phyloP scores from a whole-genome alignment of 2,113 vertebrate species.

The Elachura formosa region DNA sequence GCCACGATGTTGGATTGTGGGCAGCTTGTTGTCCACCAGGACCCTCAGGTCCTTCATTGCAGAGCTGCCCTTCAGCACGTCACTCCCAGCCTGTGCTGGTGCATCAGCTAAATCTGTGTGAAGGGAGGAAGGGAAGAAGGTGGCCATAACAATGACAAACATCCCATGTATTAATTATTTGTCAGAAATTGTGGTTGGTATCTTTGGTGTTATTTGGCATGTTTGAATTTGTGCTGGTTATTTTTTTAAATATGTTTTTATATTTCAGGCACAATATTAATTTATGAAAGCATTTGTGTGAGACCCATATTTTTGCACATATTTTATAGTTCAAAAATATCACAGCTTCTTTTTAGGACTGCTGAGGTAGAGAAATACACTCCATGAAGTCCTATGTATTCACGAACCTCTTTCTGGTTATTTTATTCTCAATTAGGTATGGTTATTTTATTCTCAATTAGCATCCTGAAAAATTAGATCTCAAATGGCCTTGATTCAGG shows the following conservation, averaged over 20 bases:
- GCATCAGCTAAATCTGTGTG: not conserved
- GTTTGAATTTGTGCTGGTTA: not conserved
- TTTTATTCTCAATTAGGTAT: not conserved
- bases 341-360: not conserved
- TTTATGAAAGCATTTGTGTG: not conserved
- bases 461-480: not conserved
- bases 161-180: not conserved
- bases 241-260: not conserved
- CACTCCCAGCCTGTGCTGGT: fast-evolving
- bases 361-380: not conserved
- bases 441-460: no score
- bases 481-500: not conserved
- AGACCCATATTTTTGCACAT: not conserved
- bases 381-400: not conserved
- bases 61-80: no score
- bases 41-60: not conserved
- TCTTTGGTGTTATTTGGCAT: not conserved
- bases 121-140: not conserved
- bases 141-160: not conserved
- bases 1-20: not conserved
- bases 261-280: not conserved
- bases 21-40: not conserved
- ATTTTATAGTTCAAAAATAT: not conserved
- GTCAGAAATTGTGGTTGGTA: no score
- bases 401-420: not conserved